These are phyloP conservation scores for Apamea anceps DNA, from an alignment of 2,888 invertebrate genomes.

Conservation along the genomic window DNA sequence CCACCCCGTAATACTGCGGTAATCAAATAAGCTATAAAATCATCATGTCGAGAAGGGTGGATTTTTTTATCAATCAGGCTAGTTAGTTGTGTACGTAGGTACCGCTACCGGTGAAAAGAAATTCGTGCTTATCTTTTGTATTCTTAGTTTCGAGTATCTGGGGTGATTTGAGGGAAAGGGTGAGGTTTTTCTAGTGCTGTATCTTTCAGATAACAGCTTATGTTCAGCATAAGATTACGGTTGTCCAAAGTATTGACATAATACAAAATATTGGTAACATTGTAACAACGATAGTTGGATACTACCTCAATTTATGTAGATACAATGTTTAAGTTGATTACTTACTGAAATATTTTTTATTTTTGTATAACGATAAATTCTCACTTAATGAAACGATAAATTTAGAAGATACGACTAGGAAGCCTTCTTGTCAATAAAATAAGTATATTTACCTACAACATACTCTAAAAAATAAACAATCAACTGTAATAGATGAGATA, in stretches of 20 bases:
- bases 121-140: constrained; percentile 11
- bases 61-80: constrained; percentile 52
- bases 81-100: background rate
- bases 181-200: constrained; percentile 2
- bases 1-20: constrained; percentile 36
- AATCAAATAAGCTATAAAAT: constrained; percentile 59
- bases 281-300: background rate
- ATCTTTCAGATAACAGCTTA: background rate
- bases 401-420: background rate
- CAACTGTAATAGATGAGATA: background rate
- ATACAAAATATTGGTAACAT: background rate
- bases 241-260: background rate
- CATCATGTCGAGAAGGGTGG: constrained; percentile 42
- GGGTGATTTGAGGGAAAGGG: background rate
- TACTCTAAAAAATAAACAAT: background rate
- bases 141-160: constrained; percentile 3
- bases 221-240: background rate
- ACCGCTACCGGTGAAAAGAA: background rate
- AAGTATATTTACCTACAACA: background rate
- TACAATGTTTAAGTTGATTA: background rate
- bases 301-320: background rate
- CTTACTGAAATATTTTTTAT: background rate
- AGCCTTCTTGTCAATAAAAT: background rate
- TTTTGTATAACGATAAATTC: background rate
- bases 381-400: background rate